phyloP scores from a whole-genome alignment of 2,113 vertebrate genomes.

The Willisornis vidua region DNA sequence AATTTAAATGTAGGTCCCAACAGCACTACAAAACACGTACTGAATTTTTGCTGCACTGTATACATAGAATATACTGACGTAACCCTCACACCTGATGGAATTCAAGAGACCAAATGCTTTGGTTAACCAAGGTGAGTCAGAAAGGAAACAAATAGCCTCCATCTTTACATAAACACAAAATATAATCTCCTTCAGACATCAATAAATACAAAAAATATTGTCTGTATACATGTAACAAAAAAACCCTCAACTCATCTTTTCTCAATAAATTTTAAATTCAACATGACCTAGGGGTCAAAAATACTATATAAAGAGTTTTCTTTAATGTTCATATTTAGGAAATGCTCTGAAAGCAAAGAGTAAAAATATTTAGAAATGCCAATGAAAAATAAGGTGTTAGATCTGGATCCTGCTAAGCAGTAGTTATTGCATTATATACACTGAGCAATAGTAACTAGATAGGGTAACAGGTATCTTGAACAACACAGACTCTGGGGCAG shows the following conservation, averaged over 20 bases:
- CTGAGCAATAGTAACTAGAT: neutral
- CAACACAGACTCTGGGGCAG: accelerated
- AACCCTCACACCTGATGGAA: neutral
- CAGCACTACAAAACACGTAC: neutral
- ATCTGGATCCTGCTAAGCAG: neutral
- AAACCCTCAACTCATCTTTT: neutral
- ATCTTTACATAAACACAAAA: neutral
- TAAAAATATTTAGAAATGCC: neutral
- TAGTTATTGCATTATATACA: neutral
- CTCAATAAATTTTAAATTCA: neutral
- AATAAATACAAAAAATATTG: neutral
- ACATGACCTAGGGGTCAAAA: neutral
- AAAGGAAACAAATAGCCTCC: neutral
- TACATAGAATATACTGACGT: neutral
- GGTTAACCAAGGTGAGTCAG: neutral
- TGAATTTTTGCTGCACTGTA: neutral
- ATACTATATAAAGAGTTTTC: neutral
- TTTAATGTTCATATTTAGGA: neutral
- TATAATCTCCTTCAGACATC: neutral
- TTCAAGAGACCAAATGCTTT: neutral
- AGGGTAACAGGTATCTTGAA: neutral
- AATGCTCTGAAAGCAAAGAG: neutral
- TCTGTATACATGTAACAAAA: neutral
- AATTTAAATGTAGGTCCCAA: neutral
- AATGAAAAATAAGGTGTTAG: neutral